Evolutionary conservation across 2,888 invertebrate genomes (phyloP).

Genomic region (Polymixis flavicincta): DNA sequence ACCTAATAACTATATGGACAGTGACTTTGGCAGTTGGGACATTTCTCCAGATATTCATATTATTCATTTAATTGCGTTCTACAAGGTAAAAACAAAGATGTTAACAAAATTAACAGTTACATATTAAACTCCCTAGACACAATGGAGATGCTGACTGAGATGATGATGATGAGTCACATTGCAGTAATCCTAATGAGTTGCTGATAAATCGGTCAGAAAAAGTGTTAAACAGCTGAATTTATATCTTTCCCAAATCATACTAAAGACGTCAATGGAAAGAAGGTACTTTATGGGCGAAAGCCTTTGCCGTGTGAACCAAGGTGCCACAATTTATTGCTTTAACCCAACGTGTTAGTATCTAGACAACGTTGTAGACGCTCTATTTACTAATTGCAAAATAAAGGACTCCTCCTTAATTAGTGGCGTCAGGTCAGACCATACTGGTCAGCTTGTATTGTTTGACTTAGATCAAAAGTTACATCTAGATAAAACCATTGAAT

Average conservation of each 20-base stretch:
- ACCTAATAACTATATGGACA: neutral
- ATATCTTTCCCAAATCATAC: neutral
- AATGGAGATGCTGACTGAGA: neutral
- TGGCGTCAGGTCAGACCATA: too few species aligned
- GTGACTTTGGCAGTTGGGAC: neutral
- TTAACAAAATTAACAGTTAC: neutral
- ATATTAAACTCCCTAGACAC: neutral
- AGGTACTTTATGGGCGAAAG: constrained; percentile 28
- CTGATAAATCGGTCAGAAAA: neutral
- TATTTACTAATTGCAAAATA: too few species aligned
- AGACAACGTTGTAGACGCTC: constrained; percentile 43
- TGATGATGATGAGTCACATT: neutral
- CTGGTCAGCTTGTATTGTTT: too few species aligned
- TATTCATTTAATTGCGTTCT: too few species aligned
- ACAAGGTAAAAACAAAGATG: too few species aligned
- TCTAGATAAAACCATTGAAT: too few species aligned
- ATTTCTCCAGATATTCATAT: neutral
- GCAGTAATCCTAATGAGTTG: neutral
- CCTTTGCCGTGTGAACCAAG: constrained; percentile 50
- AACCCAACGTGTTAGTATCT: constrained; percentile 46
- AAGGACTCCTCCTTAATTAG: too few species aligned
- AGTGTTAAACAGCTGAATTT: neutral
- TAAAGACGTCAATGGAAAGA: constrained; percentile 5
- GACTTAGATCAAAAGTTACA: too few species aligned
- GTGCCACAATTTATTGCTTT: constrained; percentile 48